phyloP scores from a whole-genome alignment of 2,797 vertebrate genomes.

The Phalloptychus januarius region DNA sequence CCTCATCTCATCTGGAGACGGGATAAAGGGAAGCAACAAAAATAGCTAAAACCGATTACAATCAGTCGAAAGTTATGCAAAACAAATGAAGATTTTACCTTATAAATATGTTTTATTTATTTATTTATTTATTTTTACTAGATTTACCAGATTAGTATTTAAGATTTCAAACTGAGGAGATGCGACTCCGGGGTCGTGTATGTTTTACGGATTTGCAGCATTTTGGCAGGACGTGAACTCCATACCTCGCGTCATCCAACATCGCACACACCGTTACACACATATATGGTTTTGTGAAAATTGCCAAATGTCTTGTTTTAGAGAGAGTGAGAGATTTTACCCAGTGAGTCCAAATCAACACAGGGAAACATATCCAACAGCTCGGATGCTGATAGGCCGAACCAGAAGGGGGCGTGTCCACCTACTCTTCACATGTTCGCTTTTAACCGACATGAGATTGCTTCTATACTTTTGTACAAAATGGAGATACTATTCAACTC shows the following conservation, averaged over 20 bases:
- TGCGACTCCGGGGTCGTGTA: no score
- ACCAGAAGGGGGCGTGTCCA: background rate
- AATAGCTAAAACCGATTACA: background rate
- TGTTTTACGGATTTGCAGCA: no score
- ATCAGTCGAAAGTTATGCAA: background rate
- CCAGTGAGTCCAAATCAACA: background rate
- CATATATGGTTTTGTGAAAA: background rate
- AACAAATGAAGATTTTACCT: background rate
- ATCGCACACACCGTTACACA: background rate
- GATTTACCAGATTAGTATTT: no score
- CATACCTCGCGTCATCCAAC: no score
- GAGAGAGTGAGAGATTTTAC: background rate
- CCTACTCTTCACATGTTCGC: background rate
- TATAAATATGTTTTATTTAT: background rate
- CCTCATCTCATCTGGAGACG: background rate
- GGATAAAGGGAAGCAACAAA: background rate
- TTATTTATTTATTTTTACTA: no score
- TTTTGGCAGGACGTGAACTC: no score
- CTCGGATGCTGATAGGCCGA: background rate
- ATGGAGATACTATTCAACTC: background rate
- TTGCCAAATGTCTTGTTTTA: background rate
- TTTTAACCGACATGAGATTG: background rate
- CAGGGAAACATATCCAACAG: no score
- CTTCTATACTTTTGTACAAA: background rate
- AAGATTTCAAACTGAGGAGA: background rate